phyloP scores from a whole-genome alignment of 1,140 invertebrate genomes.

The Phymastichus coffea region DNA sequence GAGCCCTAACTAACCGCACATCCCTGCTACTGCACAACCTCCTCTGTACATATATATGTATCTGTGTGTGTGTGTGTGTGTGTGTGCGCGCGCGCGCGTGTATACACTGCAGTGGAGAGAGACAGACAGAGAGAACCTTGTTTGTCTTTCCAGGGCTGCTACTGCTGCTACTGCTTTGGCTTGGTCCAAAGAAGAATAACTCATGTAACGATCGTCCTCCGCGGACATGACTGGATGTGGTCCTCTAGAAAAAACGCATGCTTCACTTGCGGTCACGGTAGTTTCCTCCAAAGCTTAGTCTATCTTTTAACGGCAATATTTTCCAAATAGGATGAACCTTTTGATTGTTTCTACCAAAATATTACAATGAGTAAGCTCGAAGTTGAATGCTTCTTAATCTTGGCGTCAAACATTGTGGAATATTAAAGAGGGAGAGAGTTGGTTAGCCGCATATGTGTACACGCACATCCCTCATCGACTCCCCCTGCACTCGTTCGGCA shows the following conservation, averaged over 20 bases:
- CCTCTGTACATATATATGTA: conserved; percentile 28
- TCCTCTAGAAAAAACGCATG: no score
- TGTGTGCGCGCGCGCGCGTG: conserved; percentile 32
- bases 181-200: conserved; percentile 43
- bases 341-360: no score
- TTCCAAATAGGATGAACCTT: no score
- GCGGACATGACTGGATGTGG: no score
- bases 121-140: conserved; percentile 25
- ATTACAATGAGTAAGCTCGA: no score
- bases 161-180: no score
- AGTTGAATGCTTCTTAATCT: no score
- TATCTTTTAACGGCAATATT: no score
- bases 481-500: conserved; percentile 15
- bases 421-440: neutral
- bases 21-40: no score
- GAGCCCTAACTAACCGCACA: conserved; percentile 58
- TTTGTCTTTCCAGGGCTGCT: conserved; percentile 48
- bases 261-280: no score
- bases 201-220: conserved; percentile 37
- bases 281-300: no score
- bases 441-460: conserved; percentile 5
- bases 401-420: no score
- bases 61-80: conserved; percentile 31
- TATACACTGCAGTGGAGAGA: neutral
- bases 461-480: neutral